Evolutionary conservation across 2,888 invertebrate species (phyloP).

Genomic region (Mythimna lalbum): DNA sequence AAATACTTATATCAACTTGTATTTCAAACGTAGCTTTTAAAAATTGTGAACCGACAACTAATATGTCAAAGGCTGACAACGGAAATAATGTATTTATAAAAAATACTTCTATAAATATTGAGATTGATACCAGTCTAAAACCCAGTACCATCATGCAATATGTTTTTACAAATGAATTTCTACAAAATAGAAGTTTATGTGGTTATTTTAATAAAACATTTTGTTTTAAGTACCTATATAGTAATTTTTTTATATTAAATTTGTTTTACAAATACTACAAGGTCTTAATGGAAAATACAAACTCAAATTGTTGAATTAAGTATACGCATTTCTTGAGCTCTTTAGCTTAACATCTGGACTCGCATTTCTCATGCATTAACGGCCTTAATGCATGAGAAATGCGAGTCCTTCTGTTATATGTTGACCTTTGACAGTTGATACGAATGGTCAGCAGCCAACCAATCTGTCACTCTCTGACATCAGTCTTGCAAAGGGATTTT

Average conservation of each 20-base stretch:
- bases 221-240: background rate
- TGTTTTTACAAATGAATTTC: slow-evolving; percentile 9
- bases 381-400: too few species aligned
- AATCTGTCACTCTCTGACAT: too few species aligned
- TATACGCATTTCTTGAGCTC: background rate
- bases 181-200: background rate
- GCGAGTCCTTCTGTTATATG: too few species aligned
- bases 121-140: background rate
- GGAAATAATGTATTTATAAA: slow-evolving; percentile 2
- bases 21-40: background rate
- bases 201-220: background rate
- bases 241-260: background rate
- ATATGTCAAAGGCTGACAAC: slow-evolving; percentile 1
- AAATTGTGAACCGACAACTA: background rate
- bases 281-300: background rate
- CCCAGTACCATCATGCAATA: slow-evolving; percentile 32
- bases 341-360: slow-evolving; percentile 1
- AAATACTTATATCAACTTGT: too few species aligned
- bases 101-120: slow-evolving; percentile 10
- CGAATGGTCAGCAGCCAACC: too few species aligned
- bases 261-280: background rate
- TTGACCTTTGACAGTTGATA: too few species aligned
- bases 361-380: background rate
- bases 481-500: too few species aligned
- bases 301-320: background rate